phyloP scores from a whole-genome alignment of 2,888 invertebrate genomes.

The Dascillus cervinus region DNA sequence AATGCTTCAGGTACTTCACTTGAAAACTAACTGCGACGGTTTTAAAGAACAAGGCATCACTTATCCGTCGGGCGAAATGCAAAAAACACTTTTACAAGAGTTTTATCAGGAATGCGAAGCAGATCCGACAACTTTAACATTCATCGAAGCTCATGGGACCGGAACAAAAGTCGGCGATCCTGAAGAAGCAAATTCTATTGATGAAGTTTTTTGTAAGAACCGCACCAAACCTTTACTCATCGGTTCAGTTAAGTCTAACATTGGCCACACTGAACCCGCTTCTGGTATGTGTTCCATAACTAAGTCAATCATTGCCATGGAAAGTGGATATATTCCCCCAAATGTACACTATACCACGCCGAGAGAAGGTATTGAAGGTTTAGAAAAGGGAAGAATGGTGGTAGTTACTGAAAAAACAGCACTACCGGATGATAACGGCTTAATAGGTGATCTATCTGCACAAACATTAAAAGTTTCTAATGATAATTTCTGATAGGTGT shows the following conservation, averaged over 20 bases:
- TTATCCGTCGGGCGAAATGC: constrained; percentile 44
- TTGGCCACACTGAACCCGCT: constrained; percentile 86
- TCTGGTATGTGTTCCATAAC: constrained; percentile 76
- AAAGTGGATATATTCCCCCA: constrained; percentile 58
- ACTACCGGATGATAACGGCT: too few species aligned
- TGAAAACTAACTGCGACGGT: constrained; percentile 38
- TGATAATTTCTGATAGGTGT: too few species aligned
- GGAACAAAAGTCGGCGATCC: constrained; percentile 85
- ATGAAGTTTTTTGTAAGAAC: constrained; percentile 67
- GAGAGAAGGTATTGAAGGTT: constrained; percentile 48
- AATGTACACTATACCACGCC: constrained; percentile 56
- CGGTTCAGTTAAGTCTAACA: constrained; percentile 89
- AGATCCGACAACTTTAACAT: constrained; percentile 61
- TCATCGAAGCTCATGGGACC: constrained; percentile 82
- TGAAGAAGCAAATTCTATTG: constrained; percentile 79
- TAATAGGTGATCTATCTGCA: too few species aligned
- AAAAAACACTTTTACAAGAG: constrained; percentile 53
- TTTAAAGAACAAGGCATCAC: constrained; percentile 39
- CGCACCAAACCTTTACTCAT: constrained; percentile 71
- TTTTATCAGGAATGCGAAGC: constrained; percentile 64
- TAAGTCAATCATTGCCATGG: constrained; percentile 67
- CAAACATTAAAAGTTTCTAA: too few species aligned
- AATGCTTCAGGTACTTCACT: constrained; percentile 23
- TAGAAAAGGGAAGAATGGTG: constrained; percentile 54
- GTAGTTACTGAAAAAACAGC: constrained; percentile 68